Evolutionary conservation across 2,797 vertebrate species (phyloP), one percentile per base, ranked within the genome.

Genomic region (Buceros bicornis): DNA sequence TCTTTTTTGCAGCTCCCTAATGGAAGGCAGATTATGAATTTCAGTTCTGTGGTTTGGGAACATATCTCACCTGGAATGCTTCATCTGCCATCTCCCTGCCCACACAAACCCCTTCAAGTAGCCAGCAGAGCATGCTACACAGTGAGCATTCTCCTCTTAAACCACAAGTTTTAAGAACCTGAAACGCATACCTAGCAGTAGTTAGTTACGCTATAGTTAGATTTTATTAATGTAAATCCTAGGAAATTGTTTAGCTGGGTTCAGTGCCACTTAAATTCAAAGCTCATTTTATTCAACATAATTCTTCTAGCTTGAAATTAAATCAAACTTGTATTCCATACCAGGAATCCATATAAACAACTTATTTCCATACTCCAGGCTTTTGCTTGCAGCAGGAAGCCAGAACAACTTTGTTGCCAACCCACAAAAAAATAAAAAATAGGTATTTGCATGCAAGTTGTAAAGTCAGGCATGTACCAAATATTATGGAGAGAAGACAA

Each of bases 361-460:
- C 53, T 80, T 13, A 0, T 35, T 89, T 89, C 77, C 81, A 78
- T 51, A 67, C 26, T 43, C 70, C 67, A 96, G 78, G 78, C 60
- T 90, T 90, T 42, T 87, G 60, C 93, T 61, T 69, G 31, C 74
- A 90, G 22, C 37, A 65, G 71, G 74, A 95, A 91, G 67, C 74
- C 81, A 94, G 56, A 77, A 84, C 0, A 1, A 51, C 35, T 60
- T 83, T 40, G n/a, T 25, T 94, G 90, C 93, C 94, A 97, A 48
- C 74, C 91, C 95, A 93, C 83, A 93, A 61, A 82, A 81, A 70
- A 95, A 82, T 29, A 91, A 82, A 79, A 95, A 89, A 93, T n/a
- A 87, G 58, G 22, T 43, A 81, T 87, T 93, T 95, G 74, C 61
- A 89, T 87, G 57, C 78, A 79, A 95, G 53, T 56, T 90, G 54